These are phyloP conservation scores for Lota lota DNA, from an alignment of 2,113 vertebrate species.

Conservation along the genomic window DNA sequence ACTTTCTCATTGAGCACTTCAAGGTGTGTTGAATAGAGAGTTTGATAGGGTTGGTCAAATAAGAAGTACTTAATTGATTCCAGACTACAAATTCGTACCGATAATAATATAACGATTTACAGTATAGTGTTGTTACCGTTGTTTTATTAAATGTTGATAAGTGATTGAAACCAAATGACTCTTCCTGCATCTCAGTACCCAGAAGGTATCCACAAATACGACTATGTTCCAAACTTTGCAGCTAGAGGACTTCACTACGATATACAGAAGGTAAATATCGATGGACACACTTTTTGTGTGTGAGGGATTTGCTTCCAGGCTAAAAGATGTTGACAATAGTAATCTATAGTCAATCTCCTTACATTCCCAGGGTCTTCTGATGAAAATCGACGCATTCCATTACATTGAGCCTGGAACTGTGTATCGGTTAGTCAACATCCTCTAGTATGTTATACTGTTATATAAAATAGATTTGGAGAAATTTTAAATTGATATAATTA, in stretches of 20 bases:
- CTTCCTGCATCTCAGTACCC: conserved; percentile 72
- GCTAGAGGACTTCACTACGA: conserved; percentile 82
- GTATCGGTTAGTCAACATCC: conserved; percentile 63
- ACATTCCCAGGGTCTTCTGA: conserved; percentile 69
- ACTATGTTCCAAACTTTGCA: conserved; percentile 80
- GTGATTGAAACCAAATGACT: not conserved
- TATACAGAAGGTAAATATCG: conserved; percentile 77
- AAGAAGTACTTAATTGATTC: not conserved
- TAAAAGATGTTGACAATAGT: not conserved
- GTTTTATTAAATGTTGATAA: not conserved
- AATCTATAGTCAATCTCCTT: too few relatives aligned
- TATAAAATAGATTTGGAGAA: too few relatives aligned
- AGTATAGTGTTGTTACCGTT: not conserved
- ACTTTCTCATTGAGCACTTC: conserved; percentile 73
- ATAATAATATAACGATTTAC: too few relatives aligned
- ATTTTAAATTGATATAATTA: too few relatives aligned
- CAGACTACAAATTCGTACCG: too few relatives aligned
- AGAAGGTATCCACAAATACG: conserved; percentile 72
- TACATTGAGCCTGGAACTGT: conserved; percentile 83
- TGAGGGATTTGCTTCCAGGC: too few relatives aligned
- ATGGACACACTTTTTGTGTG: too few relatives aligned
- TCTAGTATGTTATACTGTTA: too few relatives aligned
- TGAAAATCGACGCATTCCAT: conserved; percentile 82
- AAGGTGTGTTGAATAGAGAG: conserved; percentile 59
- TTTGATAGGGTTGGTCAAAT: not conserved